phyloP scores from a whole-genome alignment of 2,888 invertebrate genomes.

The Chirona hameri region DNA sequence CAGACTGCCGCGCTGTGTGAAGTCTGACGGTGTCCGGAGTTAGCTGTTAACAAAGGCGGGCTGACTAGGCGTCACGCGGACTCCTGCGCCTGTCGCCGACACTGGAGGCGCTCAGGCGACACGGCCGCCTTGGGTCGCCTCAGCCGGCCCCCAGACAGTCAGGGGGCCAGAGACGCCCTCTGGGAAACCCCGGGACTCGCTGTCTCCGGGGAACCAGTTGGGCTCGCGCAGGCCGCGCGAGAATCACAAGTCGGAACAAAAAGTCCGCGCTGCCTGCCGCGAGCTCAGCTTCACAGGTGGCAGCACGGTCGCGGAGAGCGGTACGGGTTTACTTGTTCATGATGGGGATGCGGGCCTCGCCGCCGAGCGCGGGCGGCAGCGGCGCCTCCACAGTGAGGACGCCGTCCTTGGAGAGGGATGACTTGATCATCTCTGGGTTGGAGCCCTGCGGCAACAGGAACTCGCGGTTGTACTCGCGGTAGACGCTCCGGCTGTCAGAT shows the following conservation, averaged over 20 bases:
- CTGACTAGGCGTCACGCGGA: too few species aligned
- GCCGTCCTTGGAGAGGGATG: constrained; percentile 89
- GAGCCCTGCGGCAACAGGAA: constrained; percentile 95
- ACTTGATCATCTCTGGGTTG: constrained; percentile 92
- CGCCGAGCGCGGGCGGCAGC: constrained; percentile 57
- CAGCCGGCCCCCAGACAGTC: background rate
- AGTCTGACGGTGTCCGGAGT: too few species aligned
- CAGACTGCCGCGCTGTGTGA: too few species aligned
- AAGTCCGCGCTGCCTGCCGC: background rate
- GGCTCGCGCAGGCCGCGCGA: background rate
- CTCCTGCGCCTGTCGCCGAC: too few species aligned
- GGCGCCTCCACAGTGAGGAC: constrained; percentile 96
- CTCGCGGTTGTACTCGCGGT: constrained; percentile 96
- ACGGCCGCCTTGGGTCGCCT: too few species aligned
- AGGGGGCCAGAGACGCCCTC: background rate
- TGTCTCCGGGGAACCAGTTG: background rate
- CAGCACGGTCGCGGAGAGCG: background rate
- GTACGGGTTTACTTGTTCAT: constrained; percentile 34
- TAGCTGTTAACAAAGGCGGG: too few species aligned
- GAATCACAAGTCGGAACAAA: background rate
- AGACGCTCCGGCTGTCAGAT: constrained; percentile 91
- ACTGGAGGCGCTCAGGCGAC: too few species aligned
- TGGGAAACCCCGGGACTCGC: background rate
- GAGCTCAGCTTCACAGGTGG: background rate
- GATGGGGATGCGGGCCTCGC: constrained; percentile 38